Conservation (phyloP, 2,797 vertebrate genomes). For the Channa striata region DNA sequence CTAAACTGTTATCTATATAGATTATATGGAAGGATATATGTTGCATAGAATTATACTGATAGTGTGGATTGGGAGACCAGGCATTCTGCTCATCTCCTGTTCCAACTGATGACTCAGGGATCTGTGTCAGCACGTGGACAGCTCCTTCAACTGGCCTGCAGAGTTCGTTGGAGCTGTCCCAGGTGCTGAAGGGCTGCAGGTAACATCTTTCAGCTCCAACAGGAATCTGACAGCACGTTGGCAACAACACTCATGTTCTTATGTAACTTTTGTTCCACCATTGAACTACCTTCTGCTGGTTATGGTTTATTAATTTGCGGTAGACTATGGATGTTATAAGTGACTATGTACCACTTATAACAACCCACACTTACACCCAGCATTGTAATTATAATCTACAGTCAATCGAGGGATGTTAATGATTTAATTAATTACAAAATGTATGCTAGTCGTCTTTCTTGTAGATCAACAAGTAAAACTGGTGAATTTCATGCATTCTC, state of each 20-base stretch:
- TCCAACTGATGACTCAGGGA: neutral
- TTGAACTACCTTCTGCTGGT: neutral
- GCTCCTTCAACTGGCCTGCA: neutral
- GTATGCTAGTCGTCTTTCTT: neutral
- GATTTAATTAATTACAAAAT: neutral
- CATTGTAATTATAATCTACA: no score
- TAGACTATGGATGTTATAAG: no score
- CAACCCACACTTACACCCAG: no score
- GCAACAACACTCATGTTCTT: neutral
- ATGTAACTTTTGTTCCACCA: neutral
- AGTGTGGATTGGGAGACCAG: neutral
- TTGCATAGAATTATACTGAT: no score
- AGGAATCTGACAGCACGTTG: neutral
- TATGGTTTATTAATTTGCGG: no score
- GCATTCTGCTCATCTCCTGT: neutral
- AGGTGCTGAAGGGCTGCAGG: slow-evolving; percentile 23
- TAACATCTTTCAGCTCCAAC: neutral
- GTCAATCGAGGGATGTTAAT: no score
- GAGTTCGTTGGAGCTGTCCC: neutral
- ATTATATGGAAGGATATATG: no score
- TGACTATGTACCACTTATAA: no score
- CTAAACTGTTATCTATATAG: no score
- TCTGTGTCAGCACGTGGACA: slow-evolving; percentile 9
- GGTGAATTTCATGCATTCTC: no score
- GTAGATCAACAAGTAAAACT: no score